Evolutionary conservation across 1,140 invertebrate genomes (phyloP), one percentile per base, ranked within the genome.

Genomic region (Schlechtendalia chinensis): DNA sequence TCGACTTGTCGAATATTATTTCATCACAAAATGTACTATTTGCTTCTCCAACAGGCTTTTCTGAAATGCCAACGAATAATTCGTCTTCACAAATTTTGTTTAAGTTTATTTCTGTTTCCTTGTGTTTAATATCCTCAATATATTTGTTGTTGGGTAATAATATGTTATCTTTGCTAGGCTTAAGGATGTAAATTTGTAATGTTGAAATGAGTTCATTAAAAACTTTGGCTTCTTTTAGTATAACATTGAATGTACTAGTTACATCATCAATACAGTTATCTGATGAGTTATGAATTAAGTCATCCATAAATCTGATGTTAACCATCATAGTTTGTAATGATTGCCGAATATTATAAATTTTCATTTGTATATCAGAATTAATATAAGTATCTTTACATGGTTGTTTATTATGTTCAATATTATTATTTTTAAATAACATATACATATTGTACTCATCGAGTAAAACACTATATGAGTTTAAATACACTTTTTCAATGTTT

Each of bases 11-110:
- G 61, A 61, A 79, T 32, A 79, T 1, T 19, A n/a, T 24, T 16
- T 79, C 39, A 47, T 79, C 12, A 12, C 8, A 47, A 50, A 39
- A 47, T 79, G 6, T 63, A 79, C 29, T 47, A 1, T 79, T 39
- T 0, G 27, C 12, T 19, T 24, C 17, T 27, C 63, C 75, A 17
- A 11, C 24, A 16, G 4, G 0, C 59, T 79, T 32, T 19, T 61
- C 75, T n/a, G 75, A 79, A 29, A 79, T 16, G 16, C 75, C 75
- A 63, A 79, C 19, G 47, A 79, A 79, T 50, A 79, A 79, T 50
- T 79, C 58, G 50, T 79, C 75, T 50, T 79, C 39, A 47, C 58
- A 61, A 11, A 59, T 0, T 45, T 11, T 12, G n/a, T 59, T 24
- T 4, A 3, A n/a, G n/a, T n/a, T 17, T 14, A 22, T 2, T 61